Evolutionary conservation across 2,797 vertebrate genomes (phyloP), one percentile per base, ranked within the genome.

Genomic region (Lithobates pipiens): DNA sequence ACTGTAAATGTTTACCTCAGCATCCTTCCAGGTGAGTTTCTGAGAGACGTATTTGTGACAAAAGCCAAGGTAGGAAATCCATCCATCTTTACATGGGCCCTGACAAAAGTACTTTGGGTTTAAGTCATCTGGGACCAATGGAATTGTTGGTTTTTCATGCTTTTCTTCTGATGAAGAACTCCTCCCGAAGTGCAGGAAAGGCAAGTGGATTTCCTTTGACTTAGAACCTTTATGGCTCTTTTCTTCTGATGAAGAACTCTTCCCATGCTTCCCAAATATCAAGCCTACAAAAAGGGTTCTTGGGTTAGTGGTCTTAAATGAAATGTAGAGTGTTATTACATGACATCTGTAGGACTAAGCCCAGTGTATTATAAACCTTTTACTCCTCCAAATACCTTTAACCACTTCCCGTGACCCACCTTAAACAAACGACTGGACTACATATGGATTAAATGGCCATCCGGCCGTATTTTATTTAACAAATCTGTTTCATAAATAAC

Each of bases 1-100:
- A 39, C 39, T 39, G 39, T 54, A 16, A 54, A 50, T 18, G 18
- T 71, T 71, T 11, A 72, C 70, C 70, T 72, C 70, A 4, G 70
- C 70, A 2, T 72, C 70, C 36, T 72, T 72, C 70, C 70, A 72
- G 29, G 29, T 72, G 70, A 72, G 70, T 39, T 72, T 34, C 70
- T 39, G 3, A 10, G 70, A 72, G 29, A 72, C 34, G 21, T 72
- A 72, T 2, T 23, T 72, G 36, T 72, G 70, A 23, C 70, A 72
- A 15, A 39, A 42, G 0, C 70, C 70, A 34, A 39, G 34, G 18
- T 36, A 36, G 70, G 15, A 39, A 23, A 72, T 23, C 70, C 70
- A 72, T 36, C 70, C 70, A 39, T 72, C 70, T 42, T 72, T 72
- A 72, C 70, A 72, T 34, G 70, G 70, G 32, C 70, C 70, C 32